phyloP scores from a whole-genome alignment of 2,888 invertebrate genomes.

The Lordiphosa andalusiaca region DNA sequence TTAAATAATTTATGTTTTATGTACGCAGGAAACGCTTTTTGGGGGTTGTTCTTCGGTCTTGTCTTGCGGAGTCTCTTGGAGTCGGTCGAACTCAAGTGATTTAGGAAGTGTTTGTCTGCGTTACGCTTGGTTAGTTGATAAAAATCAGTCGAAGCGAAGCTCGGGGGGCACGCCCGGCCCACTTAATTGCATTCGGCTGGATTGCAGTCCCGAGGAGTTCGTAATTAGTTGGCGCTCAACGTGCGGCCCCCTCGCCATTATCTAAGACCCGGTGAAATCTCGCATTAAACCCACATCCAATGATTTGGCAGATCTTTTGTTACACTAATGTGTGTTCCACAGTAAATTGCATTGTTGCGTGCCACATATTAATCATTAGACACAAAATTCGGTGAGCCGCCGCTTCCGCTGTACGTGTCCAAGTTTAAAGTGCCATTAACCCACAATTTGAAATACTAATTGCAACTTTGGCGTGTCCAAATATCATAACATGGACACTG shows the following conservation, averaged over 20 bases:
- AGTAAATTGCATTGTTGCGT: conserved; percentile 68
- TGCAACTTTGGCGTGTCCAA: conserved; percentile 70
- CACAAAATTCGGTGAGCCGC: conserved; percentile 8
- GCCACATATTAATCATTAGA: conserved; percentile 66
- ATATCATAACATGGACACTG: conserved; percentile 64
- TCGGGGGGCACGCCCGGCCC: conserved; percentile 7
- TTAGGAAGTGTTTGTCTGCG: conserved; percentile 78
- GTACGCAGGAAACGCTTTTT: conserved; percentile 61
- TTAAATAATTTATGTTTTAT: conserved; percentile 73
- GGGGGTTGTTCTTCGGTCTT: conserved; percentile 36
- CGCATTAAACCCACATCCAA: neutral
- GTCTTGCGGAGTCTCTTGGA: conserved; percentile 1
- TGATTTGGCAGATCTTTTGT: conserved; percentile 25
- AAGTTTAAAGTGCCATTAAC: conserved; percentile 71
- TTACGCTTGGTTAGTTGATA: conserved; percentile 79
- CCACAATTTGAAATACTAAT: conserved; percentile 63
- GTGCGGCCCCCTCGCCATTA: neutral
- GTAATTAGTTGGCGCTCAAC: too few species aligned
- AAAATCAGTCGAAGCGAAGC: conserved; percentile 71
- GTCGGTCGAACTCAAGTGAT: conserved; percentile 66
- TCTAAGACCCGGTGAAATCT: too few species aligned
- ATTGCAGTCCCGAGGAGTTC: too few species aligned
- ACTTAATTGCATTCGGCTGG: too few species aligned
- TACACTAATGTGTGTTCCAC: conserved; percentile 12
- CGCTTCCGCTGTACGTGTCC: conserved; percentile 45